Evolutionary conservation across 2,888 invertebrate genomes (phyloP).

Genomic region (Sympetrum striolatum): DNA sequence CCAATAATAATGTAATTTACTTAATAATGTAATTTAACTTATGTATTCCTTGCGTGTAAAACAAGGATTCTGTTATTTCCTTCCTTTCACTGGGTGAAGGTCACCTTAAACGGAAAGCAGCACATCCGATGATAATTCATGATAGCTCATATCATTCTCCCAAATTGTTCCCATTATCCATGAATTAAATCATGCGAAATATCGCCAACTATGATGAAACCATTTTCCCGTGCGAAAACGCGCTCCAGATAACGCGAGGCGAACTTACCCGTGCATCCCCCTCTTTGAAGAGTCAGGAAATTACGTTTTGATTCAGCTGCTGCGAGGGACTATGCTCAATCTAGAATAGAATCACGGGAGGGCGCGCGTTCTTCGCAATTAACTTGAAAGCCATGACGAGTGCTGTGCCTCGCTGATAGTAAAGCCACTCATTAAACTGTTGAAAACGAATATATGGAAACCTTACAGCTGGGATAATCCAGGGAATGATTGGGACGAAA

Average conservation of each 20-base stretch:
- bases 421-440: neutral
- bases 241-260: neutral
- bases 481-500: neutral
- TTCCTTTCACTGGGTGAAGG: too few species aligned
- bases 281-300: neutral
- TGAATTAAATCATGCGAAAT: neutral
- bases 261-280: neutral
- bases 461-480: neutral
- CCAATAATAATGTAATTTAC: too few species aligned
- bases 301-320: neutral
- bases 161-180: neutral
- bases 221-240: neutral
- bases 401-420: neutral
- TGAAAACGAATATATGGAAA: neutral
- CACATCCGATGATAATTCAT: too few species aligned
- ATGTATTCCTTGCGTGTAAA: too few species aligned
- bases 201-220: neutral
- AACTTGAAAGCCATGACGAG: neutral
- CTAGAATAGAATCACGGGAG: neutral
- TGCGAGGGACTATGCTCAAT: neutral
- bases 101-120: too few species aligned
- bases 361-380: neutral
- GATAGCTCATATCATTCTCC: neutral
- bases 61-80: too few species aligned
- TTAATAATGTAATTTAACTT: too few species aligned